Base-by-base conservation (phyloP, 2,888 invertebrate genomes). In the Agrotis ipsilon region DNA sequence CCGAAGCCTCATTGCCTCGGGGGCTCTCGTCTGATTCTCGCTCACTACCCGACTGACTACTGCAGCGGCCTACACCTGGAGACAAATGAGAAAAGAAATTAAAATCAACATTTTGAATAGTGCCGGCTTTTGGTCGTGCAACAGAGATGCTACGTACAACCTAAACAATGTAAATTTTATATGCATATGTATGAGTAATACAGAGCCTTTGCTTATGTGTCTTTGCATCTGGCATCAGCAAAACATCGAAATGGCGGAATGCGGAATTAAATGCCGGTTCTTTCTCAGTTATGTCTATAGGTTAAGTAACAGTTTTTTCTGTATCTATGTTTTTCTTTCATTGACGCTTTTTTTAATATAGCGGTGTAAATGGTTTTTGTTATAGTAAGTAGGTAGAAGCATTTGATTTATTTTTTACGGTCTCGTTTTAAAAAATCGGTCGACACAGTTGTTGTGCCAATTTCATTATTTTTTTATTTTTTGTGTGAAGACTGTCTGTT, bases 31-130 rank as follows among this genome's bases (percentile, higher is more conserved):
- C 96, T 58, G 91, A 92, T 86, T 96, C 96, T 72, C 95, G 96
- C 90, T 96, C 96, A 88, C 96, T 96, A 81, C 96, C 96, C 86
- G 96, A 96, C 91, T 96, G 96, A 88, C 96, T 96, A 88, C 96
- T 96, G 92, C 96, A 95, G 86, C 96, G 94, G 82, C 96, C 96
- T 69, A 96, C 95, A 83, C 96, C 96, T 96, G 90, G 0, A 48
- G 66, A 80, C 87, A 87, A 90, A 91, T n/a, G 4, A 46, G 79
- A 81, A 75, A 62, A 46, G 51, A 14, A 67, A 39, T 68, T 21
- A 62, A 39, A 65, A 72, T 59, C 24, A 27, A 45, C 11, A 27
- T 39, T 39, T 39, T 39, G 39, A 11, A 39, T 61, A 7, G 5
- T 32, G 2, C n/a, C 1, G 9, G 14, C 14, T 62, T 62, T 52